A percentile compares a stretch with the other conserved stretches of the same genome.
Evolutionary conservation across 2,797 vertebrate genomes (phyloP).

Genomic region (Borostomias antarcticus): DNA sequence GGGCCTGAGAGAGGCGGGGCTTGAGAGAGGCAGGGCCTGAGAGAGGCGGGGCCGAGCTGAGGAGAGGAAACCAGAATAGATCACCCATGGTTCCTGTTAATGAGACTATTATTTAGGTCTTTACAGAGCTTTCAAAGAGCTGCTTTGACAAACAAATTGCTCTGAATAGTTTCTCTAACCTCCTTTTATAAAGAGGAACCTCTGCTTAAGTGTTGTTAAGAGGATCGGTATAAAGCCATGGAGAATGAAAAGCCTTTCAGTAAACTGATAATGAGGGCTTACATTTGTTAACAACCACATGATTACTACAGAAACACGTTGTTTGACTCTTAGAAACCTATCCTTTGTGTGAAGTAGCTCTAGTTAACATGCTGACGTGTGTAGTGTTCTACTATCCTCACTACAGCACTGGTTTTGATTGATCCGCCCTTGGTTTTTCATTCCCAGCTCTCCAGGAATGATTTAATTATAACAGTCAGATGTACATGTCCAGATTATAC

Average conservation of each 20-base stretch:
- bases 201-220: no score
- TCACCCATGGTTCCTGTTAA: constrained; percentile 49
- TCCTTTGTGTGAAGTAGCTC: no score
- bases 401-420: constrained; percentile 64
- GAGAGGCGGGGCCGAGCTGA: no score
- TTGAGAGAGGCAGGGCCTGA: no score
- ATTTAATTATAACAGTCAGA: constrained; percentile 71
- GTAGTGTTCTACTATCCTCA: constrained; percentile 51
- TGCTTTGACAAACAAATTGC: constrained; percentile 7
- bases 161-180: no score
- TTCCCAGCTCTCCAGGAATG: constrained; percentile 55
- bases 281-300: not conserved
- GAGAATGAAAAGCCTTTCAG: no score
- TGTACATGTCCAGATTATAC: constrained; percentile 61
- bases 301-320: no score
- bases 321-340: no score
- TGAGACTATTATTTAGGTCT: constrained; percentile 57
- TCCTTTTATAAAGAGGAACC: constrained; percentile 11
- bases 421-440: constrained; percentile 67
- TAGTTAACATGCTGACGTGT: constrained; percentile 31
- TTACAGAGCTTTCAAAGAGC: constrained; percentile 51
- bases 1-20: no score
- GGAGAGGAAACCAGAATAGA: no score
- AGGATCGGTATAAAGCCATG: no score
- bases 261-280: no score